phyloP scores from a whole-genome alignment of 1,140 invertebrate genomes.

The Drosophila pachea region DNA sequence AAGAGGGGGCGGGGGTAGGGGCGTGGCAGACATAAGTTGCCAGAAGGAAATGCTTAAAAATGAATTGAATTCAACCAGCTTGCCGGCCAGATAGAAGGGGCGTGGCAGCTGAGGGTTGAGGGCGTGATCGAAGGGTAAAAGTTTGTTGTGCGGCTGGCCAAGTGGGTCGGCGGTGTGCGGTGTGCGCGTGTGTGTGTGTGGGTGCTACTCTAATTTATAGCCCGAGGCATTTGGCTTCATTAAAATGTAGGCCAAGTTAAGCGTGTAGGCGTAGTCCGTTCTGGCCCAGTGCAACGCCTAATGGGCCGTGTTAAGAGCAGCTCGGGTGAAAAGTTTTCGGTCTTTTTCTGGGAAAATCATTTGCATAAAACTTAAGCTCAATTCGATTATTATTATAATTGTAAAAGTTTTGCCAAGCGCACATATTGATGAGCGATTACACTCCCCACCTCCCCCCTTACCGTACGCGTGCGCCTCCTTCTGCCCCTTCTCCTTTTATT shows the following conservation, averaged over 20 bases:
- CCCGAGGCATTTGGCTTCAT: slow-evolving; percentile 65
- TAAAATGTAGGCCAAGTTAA: slow-evolving; percentile 51
- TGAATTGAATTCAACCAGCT: slow-evolving; percentile 59
- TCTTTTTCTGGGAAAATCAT: slow-evolving; percentile 44
- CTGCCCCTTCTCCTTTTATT: no score
- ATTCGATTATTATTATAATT: not conserved
- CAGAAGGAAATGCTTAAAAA: slow-evolving; percentile 70
- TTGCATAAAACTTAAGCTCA: slow-evolving; percentile 45
- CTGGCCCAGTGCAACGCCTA: slow-evolving; percentile 62
- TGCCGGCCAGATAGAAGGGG: slow-evolving; percentile 42
- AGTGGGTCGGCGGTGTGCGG: slow-evolving; percentile 26
- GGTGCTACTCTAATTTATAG: slow-evolving; percentile 60
- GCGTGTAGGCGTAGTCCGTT: slow-evolving; percentile 28
- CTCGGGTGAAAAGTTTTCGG: slow-evolving; percentile 70
- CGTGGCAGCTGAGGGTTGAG: slow-evolving; percentile 7
- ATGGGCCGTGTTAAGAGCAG: slow-evolving; percentile 68
- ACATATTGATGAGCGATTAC: no score
- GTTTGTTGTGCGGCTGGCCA: slow-evolving; percentile 12
- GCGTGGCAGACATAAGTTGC: slow-evolving; percentile 41
- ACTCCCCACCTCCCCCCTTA: no score
- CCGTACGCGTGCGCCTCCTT: no score
- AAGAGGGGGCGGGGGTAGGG: no score
- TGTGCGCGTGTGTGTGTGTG: not conserved
- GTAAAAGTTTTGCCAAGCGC: not conserved
- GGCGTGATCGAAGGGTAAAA: slow-evolving; percentile 14